Evolutionary conservation across 2,888 invertebrate genomes (phyloP).

Genomic region (Tetranychus piercei): DNA sequence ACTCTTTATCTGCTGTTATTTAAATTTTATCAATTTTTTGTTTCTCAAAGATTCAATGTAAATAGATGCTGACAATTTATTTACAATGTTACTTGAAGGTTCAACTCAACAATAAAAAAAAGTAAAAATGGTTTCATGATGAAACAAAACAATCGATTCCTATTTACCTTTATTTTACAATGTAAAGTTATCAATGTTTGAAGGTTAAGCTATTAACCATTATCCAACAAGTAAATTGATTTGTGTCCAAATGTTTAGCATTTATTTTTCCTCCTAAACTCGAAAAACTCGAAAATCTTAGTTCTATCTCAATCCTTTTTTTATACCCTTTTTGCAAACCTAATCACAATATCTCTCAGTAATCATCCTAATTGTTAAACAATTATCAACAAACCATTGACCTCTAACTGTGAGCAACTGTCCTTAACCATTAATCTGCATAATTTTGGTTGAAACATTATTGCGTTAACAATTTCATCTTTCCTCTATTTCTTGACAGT

Average conservation of each 20-base stretch:
- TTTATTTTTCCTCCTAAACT: background rate
- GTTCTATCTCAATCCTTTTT: background rate
- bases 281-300: background rate
- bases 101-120: background rate
- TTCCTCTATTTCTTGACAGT: background rate
- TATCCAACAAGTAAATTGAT: background rate
- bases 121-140: too few relatives aligned
- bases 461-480: background rate
- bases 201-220: background rate
- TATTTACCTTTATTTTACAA: background rate
- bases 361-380: background rate
- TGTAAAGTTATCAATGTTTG: background rate
- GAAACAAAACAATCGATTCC: too few relatives aligned
- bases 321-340: background rate
- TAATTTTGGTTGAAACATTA: too few relatives aligned
- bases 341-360: background rate
- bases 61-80: background rate
- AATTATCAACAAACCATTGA: background rate
- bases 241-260: background rate
- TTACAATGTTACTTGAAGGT: background rate
- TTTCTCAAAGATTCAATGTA: background rate
- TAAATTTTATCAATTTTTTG: background rate
- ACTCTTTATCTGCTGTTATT: background rate
- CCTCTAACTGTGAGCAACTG: background rate
- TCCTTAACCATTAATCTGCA: background rate